Percentiles rank a stretch among this genome's conserved stretches.
phyloP scores from a whole-genome alignment of 23 tunicate genomes.

The Corella eumyota region DNA sequence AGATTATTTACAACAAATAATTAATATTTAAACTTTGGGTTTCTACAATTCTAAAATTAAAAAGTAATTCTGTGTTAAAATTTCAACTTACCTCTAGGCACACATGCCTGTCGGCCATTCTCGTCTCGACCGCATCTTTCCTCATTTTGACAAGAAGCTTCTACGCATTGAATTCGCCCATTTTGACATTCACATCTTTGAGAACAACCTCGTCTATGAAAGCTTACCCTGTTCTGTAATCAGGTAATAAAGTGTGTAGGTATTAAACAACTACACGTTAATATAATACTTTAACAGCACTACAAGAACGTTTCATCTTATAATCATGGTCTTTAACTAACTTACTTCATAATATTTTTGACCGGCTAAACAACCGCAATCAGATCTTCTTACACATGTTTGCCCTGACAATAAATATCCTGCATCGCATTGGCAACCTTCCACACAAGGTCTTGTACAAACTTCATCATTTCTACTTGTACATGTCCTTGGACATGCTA shows the following conservation, averaged over 20 bases:
- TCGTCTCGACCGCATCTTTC: conserved; percentile 23
- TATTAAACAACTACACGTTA: neutral
- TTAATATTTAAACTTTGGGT: no score
- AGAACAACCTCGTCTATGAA: neutral
- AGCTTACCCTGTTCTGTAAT: neutral
- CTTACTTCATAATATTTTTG: conserved; percentile 26
- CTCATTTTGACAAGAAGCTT: neutral
- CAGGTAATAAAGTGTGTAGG: neutral
- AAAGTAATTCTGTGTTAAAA: neutral
- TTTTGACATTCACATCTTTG: conserved; percentile 8
- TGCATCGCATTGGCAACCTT: conserved; percentile 31
- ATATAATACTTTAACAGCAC: no score
- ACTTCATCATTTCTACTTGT: neutral
- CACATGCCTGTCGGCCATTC: conserved; percentile 15
- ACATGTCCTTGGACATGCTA: conserved; percentile 34
- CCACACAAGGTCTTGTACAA: conserved; percentile 12
- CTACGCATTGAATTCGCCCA: conserved; percentile 7
- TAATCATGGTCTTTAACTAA: no score
- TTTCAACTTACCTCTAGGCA: conserved; percentile 6
- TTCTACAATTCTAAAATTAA: no score
- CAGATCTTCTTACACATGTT: conserved; percentile 9
- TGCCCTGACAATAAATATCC: conserved; percentile 33
- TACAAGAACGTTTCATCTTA: no score
- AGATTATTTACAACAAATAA: neutral
- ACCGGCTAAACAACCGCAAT: conserved; percentile 24